A percentile compares a stretch with the other conserved stretches of the same genome.
phyloP scores from a whole-genome alignment of 2,113 vertebrate genomes.

The Siniperca chuatsi region DNA sequence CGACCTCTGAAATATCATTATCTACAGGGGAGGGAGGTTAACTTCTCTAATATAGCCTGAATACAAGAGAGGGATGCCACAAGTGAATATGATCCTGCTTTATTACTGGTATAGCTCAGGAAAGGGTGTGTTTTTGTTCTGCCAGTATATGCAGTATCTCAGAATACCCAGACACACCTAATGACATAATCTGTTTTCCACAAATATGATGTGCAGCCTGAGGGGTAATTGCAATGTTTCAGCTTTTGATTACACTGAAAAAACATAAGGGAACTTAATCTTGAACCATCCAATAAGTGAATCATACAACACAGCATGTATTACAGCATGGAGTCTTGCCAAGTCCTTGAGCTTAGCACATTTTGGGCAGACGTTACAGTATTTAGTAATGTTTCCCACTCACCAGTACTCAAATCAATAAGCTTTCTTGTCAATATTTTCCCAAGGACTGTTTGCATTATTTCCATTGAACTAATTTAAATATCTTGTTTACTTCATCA shows the following conservation, averaged over 20 bases:
- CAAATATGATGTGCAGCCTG: constrained; percentile 40
- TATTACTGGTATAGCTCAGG: constrained; percentile 65
- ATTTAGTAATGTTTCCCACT: constrained; percentile 26
- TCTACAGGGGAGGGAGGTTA: constrained; percentile 80
- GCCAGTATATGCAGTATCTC: constrained; percentile 24
- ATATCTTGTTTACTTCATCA: not conserved
- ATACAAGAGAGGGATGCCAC: constrained; percentile 70
- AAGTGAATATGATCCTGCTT: constrained; percentile 66
- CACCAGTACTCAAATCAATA: constrained; percentile 21
- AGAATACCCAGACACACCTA: constrained; percentile 54
- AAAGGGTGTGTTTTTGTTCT: constrained; percentile 26
- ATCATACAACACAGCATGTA: not conserved
- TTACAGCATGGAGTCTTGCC: not conserved
- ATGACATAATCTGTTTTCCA: constrained; percentile 53
- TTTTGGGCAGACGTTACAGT: constrained; percentile 35
- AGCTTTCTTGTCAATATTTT: constrained; percentile 25
- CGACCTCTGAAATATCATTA: constrained; percentile 84
- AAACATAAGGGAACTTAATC: constrained; percentile 25
- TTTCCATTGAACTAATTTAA: constrained; percentile 9
- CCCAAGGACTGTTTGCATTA: constrained; percentile 5
- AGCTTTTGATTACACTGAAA: constrained; percentile 41
- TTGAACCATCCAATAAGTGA: constrained; percentile 37
- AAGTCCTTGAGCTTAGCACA: constrained; percentile 18
- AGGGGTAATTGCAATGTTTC: constrained; percentile 54
- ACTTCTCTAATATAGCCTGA: constrained; percentile 80